Conservation (phyloP, 2,797 vertebrate genomes). For the Lacerta bilineata region DNA sequence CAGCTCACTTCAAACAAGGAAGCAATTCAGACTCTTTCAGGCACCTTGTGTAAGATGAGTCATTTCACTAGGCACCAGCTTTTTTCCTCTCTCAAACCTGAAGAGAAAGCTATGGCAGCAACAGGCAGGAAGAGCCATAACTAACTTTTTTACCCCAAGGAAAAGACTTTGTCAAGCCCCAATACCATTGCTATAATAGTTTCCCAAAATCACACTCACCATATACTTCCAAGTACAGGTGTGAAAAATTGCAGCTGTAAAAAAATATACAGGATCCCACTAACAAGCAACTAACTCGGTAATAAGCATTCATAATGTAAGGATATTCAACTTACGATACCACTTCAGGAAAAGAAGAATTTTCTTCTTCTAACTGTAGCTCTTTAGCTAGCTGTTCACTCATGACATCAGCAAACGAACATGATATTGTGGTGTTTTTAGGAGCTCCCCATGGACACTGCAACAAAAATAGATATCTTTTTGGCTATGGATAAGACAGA, state of each 20-base stretch:
- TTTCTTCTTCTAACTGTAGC: conserved; percentile 90
- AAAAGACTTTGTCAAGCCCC: not conserved
- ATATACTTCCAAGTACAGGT: not conserved
- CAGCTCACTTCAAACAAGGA: not conserved
- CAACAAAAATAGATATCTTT: conserved; percentile 48
- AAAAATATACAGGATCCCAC: not conserved
- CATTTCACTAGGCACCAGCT: not conserved
- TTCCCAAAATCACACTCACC: not conserved
- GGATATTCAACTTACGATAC: conserved; percentile 80
- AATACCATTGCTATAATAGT: not conserved
- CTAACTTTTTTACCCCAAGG: not conserved
- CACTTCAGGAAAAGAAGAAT: conserved; percentile 77
- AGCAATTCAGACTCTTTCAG: not conserved
- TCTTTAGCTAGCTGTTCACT: conserved; percentile 93
- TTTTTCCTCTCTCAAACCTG: not conserved
- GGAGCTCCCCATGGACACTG: conserved; percentile 90
- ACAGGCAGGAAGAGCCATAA: not conserved
- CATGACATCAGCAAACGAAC: conserved; percentile 95
- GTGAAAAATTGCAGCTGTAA: not conserved
- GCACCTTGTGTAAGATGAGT: not conserved
- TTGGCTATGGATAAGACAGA: not conserved
- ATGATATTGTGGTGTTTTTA: conserved; percentile 76
- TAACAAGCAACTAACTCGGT: not conserved
- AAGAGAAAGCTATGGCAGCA: not conserved
- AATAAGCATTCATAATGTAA: conserved; percentile 41